Conservation (phyloP, 2,113 vertebrate genomes). For the Phoenicopterus ruber region DNA sequence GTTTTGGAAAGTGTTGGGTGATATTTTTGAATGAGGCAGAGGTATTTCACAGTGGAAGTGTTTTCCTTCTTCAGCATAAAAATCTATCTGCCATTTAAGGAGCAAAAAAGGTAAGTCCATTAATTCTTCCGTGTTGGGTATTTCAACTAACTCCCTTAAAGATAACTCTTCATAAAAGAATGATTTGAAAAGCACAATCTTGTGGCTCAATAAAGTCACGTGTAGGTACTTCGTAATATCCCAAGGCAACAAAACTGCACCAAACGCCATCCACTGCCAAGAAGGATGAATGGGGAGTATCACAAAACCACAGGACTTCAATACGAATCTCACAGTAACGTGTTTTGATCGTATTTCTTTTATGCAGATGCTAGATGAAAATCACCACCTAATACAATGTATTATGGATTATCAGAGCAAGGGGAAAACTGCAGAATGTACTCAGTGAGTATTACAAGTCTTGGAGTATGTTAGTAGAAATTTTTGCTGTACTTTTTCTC, state of each 20-base stretch:
- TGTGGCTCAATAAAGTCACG: not conserved
- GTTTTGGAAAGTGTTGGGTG: not conserved
- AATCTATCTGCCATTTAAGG: not conserved
- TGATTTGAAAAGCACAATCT: not conserved
- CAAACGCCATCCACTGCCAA: not conserved
- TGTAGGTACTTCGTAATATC: not conserved
- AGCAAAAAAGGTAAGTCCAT: not conserved
- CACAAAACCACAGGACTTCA: not conserved
- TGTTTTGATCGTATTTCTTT: not conserved
- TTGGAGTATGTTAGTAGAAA: not conserved
- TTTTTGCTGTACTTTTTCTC: not conserved
- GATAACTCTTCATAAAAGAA: not conserved
- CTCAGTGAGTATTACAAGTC: conserved; percentile 83
- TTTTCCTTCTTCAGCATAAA: not conserved
- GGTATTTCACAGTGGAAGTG: not conserved
- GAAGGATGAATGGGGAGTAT: not conserved
- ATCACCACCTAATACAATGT: conserved; percentile 96
- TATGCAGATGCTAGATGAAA: conserved; percentile 95
- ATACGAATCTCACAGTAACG: accelerated
- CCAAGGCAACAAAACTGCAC: not conserved
- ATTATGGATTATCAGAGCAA: conserved; percentile 99
- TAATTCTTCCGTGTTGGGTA: not conserved
- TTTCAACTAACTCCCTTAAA: not conserved
- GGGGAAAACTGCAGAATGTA: conserved; percentile 93
- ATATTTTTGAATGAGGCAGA: not conserved